Conservation (phyloP, 2,113 vertebrate genomes). For the Nanger granti region DNA sequence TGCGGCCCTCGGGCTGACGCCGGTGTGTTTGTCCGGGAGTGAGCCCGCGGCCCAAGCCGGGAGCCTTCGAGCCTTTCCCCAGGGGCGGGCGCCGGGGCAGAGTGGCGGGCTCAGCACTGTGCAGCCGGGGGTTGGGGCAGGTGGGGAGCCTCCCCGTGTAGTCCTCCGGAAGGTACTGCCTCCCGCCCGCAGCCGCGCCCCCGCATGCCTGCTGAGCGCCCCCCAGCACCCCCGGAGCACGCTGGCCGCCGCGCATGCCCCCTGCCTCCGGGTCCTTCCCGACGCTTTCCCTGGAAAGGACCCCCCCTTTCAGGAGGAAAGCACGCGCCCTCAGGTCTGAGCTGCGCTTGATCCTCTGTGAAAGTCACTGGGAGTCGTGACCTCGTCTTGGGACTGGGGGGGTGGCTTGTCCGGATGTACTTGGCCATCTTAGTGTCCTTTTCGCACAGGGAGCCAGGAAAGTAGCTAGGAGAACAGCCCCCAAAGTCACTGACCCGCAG, state of each 20-base stretch:
- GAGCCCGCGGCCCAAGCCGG: fast-evolving
- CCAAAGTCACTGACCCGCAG: neutral
- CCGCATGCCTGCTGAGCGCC: conserved; percentile 40
- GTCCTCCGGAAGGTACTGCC: conserved; percentile 77
- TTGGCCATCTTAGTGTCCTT: neutral
- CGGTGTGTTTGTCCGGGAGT: neutral
- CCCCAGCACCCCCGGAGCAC: conserved; percentile 24
- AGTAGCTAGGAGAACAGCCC: neutral
- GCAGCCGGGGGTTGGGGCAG: neutral
- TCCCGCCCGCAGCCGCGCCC: conserved; percentile 53
- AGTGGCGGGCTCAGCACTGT: neutral
- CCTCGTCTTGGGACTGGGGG: neutral
- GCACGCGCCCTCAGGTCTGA: neutral
- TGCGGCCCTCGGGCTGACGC: neutral
- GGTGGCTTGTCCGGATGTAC: neutral
- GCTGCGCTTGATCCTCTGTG: neutral
- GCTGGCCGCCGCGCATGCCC: conserved; percentile 63
- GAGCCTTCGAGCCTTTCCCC: neutral
- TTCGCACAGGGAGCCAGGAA: neutral
- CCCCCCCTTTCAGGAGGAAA: conserved; percentile 6
- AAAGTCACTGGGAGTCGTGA: neutral
- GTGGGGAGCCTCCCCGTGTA: neutral
- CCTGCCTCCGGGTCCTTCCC: conserved; percentile 31
- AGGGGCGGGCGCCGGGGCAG: neutral
- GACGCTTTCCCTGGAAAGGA: conserved; percentile 16